Evolutionary conservation across 2,797 vertebrate species (phyloP).

Genomic region (Schizopygopsis pylzovi): DNA sequence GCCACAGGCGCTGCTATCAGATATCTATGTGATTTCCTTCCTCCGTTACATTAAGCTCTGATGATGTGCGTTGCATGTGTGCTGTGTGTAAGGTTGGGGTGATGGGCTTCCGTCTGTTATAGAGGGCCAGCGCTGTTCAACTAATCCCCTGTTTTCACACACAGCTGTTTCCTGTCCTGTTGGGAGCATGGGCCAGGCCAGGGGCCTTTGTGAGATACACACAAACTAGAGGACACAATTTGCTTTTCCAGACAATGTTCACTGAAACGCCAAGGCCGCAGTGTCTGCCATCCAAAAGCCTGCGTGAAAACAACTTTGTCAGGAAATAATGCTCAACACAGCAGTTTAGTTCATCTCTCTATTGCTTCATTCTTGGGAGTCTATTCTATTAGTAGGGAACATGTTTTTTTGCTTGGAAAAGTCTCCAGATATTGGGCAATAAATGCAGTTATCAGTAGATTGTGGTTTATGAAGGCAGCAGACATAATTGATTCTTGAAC

Average conservation of each 20-base stretch:
- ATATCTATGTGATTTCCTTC: constrained; percentile 58
- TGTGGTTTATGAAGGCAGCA: constrained; percentile 35
- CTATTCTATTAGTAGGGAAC: not conserved
- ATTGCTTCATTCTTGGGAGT: constrained; percentile 41
- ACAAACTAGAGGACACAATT: constrained; percentile 64
- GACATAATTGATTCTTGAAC: constrained; percentile 52
- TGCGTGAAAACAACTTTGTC: constrained; percentile 48
- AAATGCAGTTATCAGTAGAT: constrained; percentile 51
- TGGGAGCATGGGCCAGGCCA: constrained; percentile 57
- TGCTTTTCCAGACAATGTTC: constrained; percentile 67
- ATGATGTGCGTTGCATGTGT: constrained; percentile 30
- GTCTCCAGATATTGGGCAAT: constrained; percentile 44
- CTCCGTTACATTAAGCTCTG: constrained; percentile 20
- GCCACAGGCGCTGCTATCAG: constrained; percentile 42
- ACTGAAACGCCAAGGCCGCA: constrained; percentile 69
- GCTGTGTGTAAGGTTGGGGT: constrained; percentile 23
- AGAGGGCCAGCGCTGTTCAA: constrained; percentile 52
- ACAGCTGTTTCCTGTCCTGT: constrained; percentile 65
- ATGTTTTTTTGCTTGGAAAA: constrained; percentile 19
- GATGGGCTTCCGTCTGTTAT: constrained; percentile 51
- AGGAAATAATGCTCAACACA: constrained; percentile 61
- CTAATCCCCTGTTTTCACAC: constrained; percentile 64
- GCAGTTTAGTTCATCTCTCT: constrained; percentile 42
- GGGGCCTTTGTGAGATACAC: constrained; percentile 55
- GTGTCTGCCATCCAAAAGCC: constrained; percentile 50